A percentile compares a stretch with the other conserved stretches of the same genome.
Evolutionary conservation across 2,113 vertebrate genomes (phyloP).

Genomic region (Origma solitaria): DNA sequence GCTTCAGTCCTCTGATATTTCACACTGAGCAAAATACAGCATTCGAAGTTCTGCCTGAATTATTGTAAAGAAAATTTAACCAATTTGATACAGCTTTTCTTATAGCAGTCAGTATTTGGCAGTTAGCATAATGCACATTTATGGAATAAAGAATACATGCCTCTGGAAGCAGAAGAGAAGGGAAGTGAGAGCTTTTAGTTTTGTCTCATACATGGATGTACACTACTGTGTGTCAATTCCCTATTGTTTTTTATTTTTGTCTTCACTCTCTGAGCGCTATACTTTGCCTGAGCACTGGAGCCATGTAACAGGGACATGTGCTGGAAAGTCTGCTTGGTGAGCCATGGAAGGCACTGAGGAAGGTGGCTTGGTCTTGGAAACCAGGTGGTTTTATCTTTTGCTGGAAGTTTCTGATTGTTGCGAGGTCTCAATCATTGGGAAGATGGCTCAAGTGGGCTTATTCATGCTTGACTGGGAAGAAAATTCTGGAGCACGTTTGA

Average conservation of each 20-base stretch:
- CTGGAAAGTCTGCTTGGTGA: neutral
- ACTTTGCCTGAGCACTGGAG: neutral
- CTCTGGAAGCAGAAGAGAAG: neutral
- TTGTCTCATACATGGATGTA: neutral
- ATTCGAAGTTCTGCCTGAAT: neutral
- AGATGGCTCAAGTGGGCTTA: neutral
- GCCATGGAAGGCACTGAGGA: neutral
- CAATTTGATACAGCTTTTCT: neutral
- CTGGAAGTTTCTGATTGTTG: neutral
- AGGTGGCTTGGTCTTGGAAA: neutral
- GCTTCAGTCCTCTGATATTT: neutral
- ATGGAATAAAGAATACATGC: neutral
- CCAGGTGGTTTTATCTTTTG: neutral
- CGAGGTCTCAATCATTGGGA: neutral
- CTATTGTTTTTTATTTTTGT: neutral
- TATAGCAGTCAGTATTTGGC: neutral
- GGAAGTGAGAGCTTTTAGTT: neutral
- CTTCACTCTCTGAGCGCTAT: neutral
- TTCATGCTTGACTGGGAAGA: neutral
- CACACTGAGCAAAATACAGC: neutral
- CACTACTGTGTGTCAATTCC: neutral
- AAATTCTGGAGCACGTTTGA: neutral
- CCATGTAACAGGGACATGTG: neutral
- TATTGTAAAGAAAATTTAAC: neutral
- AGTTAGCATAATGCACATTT: neutral